phyloP scores from a whole-genome alignment of 2,113 vertebrate genomes.

The Colossoma macropomum region DNA sequence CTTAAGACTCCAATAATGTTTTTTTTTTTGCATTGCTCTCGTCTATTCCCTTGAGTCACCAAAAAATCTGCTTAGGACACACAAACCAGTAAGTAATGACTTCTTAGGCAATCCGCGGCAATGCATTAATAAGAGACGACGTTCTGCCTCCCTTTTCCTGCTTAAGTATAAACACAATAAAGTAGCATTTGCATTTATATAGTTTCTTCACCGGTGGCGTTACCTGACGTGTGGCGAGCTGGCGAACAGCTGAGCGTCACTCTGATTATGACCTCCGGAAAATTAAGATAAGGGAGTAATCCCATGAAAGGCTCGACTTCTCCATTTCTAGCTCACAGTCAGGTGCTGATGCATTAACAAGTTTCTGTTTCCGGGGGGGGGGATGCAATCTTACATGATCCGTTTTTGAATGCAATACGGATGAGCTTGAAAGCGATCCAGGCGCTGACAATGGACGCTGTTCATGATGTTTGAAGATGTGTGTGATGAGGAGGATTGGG shows the following conservation, averaged over 20 bases:
- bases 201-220: conserved; percentile 66
- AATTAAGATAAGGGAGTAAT: conserved; percentile 81
- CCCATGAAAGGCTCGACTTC: conserved; percentile 71
- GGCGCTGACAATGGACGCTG: conserved; percentile 30
- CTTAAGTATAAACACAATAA: conserved; percentile 80
- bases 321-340: conserved; percentile 61
- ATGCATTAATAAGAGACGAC: conserved; percentile 67
- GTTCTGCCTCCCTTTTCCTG: conserved; percentile 55
- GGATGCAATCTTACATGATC: conserved; percentile 44
- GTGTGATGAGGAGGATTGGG: conserved; percentile 13
- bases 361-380: conserved; percentile 43
- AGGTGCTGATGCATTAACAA: conserved; percentile 65
- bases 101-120: conserved; percentile 61
- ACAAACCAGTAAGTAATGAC: conserved; percentile 65
- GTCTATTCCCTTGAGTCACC: conserved; percentile 59
- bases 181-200: conserved; percentile 83
- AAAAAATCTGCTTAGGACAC: conserved; percentile 57
- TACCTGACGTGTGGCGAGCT: conserved; percentile 53
- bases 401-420: conserved; percentile 55
- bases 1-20: neutral
- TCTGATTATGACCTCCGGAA: conserved; percentile 78
- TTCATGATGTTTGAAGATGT: conserved; percentile 23
- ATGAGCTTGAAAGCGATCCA: conserved; percentile 56
- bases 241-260: conserved; percentile 69
- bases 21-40: conserved; percentile 44